Conservation (phyloP, 1,140 invertebrate genomes). For the Drepana arcuata region DNA sequence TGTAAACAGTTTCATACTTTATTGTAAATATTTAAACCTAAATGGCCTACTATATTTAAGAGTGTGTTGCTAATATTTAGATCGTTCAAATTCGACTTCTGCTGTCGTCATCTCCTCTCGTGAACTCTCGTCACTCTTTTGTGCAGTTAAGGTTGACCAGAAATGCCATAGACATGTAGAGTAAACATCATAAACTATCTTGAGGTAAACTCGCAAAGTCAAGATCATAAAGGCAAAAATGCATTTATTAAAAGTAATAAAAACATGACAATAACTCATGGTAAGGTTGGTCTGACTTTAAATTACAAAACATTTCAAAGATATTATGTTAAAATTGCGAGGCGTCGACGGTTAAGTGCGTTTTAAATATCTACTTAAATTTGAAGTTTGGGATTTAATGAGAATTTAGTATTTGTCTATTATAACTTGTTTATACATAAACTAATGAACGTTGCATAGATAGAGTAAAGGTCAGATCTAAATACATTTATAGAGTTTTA, state of each 20-base stretch:
- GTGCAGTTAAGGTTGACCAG: too few relatives aligned
- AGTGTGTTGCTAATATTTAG: constrained; percentile 54
- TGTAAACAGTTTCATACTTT: constrained; percentile 52
- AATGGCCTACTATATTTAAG: constrained; percentile 59
- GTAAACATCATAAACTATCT: constrained; percentile 18
- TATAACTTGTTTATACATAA: constrained; percentile 47
- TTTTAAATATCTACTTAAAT: constrained; percentile 21
- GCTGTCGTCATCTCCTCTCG: too few relatives aligned
- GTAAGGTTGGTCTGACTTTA: too few relatives aligned
- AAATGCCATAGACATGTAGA: constrained; percentile 6
- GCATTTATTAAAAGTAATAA: neutral
- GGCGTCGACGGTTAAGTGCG: too few relatives aligned
- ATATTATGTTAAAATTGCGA: too few relatives aligned
- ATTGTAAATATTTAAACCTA: constrained; percentile 64
- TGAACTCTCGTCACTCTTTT: too few relatives aligned
- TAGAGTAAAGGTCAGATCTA: constrained; percentile 31
- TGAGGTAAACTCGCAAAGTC: neutral
- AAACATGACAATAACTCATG: too few relatives aligned
- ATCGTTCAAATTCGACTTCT: constrained; percentile 46
- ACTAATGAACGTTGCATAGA: constrained; percentile 39
- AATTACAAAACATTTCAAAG: too few relatives aligned
- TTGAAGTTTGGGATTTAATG: constrained; percentile 13
- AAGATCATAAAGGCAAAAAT: neutral
- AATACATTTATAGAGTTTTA: too few relatives aligned
- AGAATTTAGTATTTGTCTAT: constrained; percentile 14